Base-by-base conservation (phyloP, 2,113 vertebrate genomes). In the Alethe castanea region DNA sequence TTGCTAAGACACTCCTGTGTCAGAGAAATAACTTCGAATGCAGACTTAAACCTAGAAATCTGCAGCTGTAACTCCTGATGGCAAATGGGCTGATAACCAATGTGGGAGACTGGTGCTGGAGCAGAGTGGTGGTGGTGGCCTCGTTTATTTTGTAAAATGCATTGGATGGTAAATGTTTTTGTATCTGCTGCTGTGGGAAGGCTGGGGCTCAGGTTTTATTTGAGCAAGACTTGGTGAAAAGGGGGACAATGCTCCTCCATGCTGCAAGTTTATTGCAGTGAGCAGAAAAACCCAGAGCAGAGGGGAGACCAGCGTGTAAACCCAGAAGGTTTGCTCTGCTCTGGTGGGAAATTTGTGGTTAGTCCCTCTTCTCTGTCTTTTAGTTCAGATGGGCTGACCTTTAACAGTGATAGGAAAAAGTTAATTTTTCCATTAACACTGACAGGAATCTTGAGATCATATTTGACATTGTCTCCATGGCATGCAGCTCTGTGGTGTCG, bases 101-200 rank as follows among this genome's bases (percentile, higher is more conserved):
- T 0, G 36, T n/a, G 64, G 40, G 22, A 85, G 50, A 38, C 25
- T 23, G 35, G 53, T 4, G 12, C 82, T 67, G 86, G 53, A 92
- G 44, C 3, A 4, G 1, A 4, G 35, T 1, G 12, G 33, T 53
- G 62, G 15, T 5, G 16, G 36, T 2, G n/a, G 48, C 42, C 15
- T 73, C 3, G 0, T 59, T 36, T 38, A 0, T 69, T 45, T 45
- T 61, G 56, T 42, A 18, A 73, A 42, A 20, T 9, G 47, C 5
- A 2, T n/a, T 59, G 38, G 36, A 11, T 61, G 15, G 33, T 6
- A 50, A 69, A 31, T 50, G 64, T 22, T 87, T 56, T 17, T 59
- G 9, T 72, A n/a, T 29, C 22, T 14, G 4, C 64, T 83, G 57
- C 56, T 31, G 64, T 36, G 56, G 44, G 61, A 60, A 50, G 38